Evolutionary conservation across 1,140 invertebrate species (phyloP).

Genomic region (Geopemphigus sp.): DNA sequence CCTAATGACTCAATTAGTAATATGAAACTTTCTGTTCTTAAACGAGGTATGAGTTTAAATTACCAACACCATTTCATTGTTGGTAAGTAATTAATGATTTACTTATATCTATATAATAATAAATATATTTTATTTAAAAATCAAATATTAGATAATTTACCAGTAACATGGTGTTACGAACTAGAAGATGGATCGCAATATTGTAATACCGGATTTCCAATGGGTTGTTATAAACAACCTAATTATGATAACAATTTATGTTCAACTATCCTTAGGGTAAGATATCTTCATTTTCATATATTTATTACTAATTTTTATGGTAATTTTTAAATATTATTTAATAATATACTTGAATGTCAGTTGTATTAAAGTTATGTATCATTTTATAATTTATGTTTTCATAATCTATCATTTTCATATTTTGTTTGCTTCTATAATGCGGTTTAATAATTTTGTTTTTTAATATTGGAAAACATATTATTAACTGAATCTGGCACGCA

Average conservation of each 20-base stretch:
- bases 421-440: too few species aligned
- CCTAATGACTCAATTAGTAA: constrained; percentile 64
- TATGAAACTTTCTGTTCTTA: constrained; percentile 75
- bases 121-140: background rate
- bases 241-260: constrained; percentile 47
- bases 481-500: too few species aligned
- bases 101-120: background rate
- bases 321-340: constrained; percentile 23
- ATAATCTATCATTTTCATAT: too few species aligned
- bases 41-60: constrained; percentile 91
- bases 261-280: constrained; percentile 48
- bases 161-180: constrained; percentile 90
- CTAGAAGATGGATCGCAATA: constrained; percentile 74
- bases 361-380: too few species aligned
- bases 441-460: too few species aligned
- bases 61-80: constrained; percentile 99
- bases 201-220: constrained; percentile 94
- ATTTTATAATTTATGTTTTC: too few species aligned
- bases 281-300: background rate
- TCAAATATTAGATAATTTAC: constrained; percentile 80
- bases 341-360: background rate
- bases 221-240: constrained; percentile 75
- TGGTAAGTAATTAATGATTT: constrained; percentile 61
- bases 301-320: too few species aligned
- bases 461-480: too few species aligned